These are phyloP conservation scores for Anhinga anhinga DNA, from an alignment of 2,113 vertebrate genomes.

Conservation along the genomic window DNA sequence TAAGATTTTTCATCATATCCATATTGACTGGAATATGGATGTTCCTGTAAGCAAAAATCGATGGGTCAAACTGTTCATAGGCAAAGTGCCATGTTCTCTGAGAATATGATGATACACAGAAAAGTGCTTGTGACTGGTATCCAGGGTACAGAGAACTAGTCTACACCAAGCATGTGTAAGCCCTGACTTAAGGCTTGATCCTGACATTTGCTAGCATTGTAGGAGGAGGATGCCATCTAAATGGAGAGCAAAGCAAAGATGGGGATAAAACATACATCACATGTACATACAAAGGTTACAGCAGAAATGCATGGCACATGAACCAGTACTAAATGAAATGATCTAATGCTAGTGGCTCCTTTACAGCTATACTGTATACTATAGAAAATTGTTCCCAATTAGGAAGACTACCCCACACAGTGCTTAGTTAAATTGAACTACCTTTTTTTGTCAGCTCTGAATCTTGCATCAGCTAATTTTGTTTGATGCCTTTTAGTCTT, in stretches of 20 bases:
- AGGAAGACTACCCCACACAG: not conserved
- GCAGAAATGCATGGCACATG: not conserved
- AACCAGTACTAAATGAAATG: not conserved
- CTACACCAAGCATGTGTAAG: not conserved
- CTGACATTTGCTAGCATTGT: not conserved
- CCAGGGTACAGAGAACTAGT: not conserved
- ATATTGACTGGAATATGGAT: not conserved
- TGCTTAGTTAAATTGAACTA: not conserved
- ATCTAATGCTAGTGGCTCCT: not conserved
- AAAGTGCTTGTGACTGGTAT: not conserved
- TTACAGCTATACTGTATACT: not conserved
- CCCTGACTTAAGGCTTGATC: not conserved
- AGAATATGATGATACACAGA: not conserved
- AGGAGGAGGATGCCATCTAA: not conserved
- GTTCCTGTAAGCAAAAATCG: not conserved
- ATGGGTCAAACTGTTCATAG: not conserved
- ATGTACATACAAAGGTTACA: too few relatives aligned
- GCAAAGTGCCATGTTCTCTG: not conserved
- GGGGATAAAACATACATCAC: not conserved
- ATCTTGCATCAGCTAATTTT: not conserved
- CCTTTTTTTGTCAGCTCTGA: not conserved
- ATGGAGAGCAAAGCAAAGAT: not conserved
- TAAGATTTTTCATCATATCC: not conserved
- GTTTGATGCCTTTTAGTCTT: not conserved
- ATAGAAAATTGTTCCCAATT: not conserved